phyloP scores from a whole-genome alignment of 2,113 vertebrate genomes.

The Pterocles orientalis region DNA sequence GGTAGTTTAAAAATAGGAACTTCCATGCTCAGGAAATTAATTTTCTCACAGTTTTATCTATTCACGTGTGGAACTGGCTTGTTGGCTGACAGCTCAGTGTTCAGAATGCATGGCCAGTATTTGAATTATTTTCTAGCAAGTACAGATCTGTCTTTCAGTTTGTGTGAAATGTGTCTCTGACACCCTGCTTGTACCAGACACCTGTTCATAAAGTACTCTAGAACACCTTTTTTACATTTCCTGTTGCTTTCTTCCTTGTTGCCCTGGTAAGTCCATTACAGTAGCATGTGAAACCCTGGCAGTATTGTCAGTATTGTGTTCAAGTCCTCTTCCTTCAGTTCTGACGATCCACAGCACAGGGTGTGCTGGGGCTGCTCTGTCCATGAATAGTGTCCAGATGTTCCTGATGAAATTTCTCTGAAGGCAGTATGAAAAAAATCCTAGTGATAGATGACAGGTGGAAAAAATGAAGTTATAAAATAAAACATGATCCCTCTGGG shows the following conservation, averaged over 20 bases:
- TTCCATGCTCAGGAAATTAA: neutral
- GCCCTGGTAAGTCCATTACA: neutral
- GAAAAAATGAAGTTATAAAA: neutral
- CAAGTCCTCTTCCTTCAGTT: neutral
- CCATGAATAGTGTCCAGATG: neutral
- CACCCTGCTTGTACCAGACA: neutral
- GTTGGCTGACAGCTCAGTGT: neutral
- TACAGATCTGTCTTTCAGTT: neutral
- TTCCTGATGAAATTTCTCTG: neutral
- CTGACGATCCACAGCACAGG: neutral
- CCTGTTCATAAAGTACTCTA: neutral
- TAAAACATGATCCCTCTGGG: accelerated
- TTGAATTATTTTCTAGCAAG: neutral
- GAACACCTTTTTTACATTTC: neutral
- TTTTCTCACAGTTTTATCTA: neutral
- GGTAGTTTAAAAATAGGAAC: neutral
- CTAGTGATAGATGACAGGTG: neutral
- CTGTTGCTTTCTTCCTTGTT: neutral
- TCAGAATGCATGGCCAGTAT: neutral
- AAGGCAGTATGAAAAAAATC: neutral
- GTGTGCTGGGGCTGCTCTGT: neutral
- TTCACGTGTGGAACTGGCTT: neutral
- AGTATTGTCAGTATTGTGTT: neutral
- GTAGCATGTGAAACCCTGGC: neutral
- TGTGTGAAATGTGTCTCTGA: neutral